These are phyloP conservation scores for Indri indri DNA, from an alignment of 2,113 vertebrate genomes.

Conservation along the genomic window DNA sequence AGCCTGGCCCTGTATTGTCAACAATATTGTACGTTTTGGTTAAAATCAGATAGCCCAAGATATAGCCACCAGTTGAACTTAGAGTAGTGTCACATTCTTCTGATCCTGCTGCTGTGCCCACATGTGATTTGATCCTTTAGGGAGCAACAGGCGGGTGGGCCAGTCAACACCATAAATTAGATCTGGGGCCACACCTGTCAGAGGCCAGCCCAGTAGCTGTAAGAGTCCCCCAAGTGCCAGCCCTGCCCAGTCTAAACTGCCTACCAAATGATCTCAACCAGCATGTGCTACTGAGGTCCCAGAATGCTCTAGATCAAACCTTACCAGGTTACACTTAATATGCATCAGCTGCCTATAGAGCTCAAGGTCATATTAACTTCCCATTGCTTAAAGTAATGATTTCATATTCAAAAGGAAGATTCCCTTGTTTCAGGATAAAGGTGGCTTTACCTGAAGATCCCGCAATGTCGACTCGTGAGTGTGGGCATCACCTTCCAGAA, in stretches of 20 bases:
- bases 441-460: conserved; percentile 89
- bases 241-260: background rate
- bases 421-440: background rate
- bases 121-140: background rate
- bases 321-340: background rate
- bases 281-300: background rate
- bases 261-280: background rate
- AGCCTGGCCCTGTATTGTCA: background rate
- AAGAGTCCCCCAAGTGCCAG: background rate
- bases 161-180: background rate
- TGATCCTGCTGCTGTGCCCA: background rate
- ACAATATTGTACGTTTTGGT: background rate
- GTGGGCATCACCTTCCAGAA: conserved; percentile 89
- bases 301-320: background rate
- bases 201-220: background rate
- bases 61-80: background rate
- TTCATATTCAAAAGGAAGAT: background rate
- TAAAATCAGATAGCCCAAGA: background rate
- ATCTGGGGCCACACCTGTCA: background rate
- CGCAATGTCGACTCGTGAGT: conserved; percentile 88
- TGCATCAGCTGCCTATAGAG: background rate
- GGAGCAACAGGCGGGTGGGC: background rate
- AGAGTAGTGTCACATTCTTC: background rate
- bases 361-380: background rate
- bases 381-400: background rate